Evolutionary conservation across 2,888 invertebrate genomes (phyloP), one percentile per base, ranked within the genome.

Genomic region (Pammene fasciana): DNA sequence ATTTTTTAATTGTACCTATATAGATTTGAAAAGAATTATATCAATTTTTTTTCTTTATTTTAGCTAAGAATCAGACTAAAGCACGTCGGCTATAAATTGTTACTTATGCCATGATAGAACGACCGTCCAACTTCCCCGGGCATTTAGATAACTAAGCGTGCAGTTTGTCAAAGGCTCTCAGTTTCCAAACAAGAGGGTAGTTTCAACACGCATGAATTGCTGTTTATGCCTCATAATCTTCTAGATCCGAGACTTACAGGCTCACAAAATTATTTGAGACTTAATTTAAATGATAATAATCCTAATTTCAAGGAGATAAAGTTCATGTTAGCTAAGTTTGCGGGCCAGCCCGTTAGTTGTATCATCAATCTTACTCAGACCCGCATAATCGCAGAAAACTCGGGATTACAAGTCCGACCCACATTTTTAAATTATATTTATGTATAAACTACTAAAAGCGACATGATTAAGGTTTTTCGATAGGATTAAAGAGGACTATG

Each of bases 331-430:
- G n/a, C 10, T 18, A 41, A 13, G 38, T 41, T 52, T 50, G 62
- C 9, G 16, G 79, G 81, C 75, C 77, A 78, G 78, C 77, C 80
- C 78, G 80, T 78, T 76, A 75, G 74, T 76, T 78, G 74, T 79
- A 79, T 84, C 89, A 90, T 91, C 91, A 89, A 90, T 91, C 91
- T 91, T 89, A 85, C 87, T 90, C 90, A 89, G 82, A 79, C 86
- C 88, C 88, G 86, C 81, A 88, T 90, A 88, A 90, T 89, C 89
- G 88, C 85, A 84, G 86, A 86, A 86, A 88, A 86, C 81, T 83
- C 77, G 72, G 84, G 89, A 87, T 89, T 89, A 88, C 75, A 70
- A 74, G 75, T 26, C 75, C 79, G 83, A 82, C 84, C 85, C 82
- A 82, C 78, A 84, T 87, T 90, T 89, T 90, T 87, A 87, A 87